Evolutionary conservation across 2,888 invertebrate genomes (phyloP), one percentile per base, ranked within the genome.

Genomic region (Temnothorax unifasciatus): DNA sequence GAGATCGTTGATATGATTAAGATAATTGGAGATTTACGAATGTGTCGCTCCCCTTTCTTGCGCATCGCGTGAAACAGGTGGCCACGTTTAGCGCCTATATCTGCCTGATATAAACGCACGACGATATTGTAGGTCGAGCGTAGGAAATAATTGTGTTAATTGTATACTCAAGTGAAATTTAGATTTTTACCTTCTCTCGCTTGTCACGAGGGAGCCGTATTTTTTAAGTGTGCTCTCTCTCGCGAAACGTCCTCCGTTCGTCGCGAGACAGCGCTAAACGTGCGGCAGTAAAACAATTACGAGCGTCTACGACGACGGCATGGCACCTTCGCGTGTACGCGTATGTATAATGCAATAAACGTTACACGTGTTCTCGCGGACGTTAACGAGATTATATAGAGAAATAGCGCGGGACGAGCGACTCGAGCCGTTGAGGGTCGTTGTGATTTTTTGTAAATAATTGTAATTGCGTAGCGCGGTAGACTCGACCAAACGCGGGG

Each of bases 361-460:
- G n/a, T 29, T 29, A 44, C 44, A 41, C 54, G 29, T 47, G 44
- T 71, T 25, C 38, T 59, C 38, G 69, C n/a, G 47, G 15, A 68
- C 68, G 34, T 59, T 41, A 41, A 71, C 41, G 79, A 79, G 73
- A 79, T 79, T 71, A 71, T 41, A 0, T 47, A 71, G 47, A 71
- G 5, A 69, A 44, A 13, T 57, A 34, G 4, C 13, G 34, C 15
- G 18, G 41, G 15, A 59, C 68, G 21, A 34, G 71, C 71, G 57
- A 69, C 57, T 57, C 54, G 57, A 34, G n/a, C 38, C 66, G 15
- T 38, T 38, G 25, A 66, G 82, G 38, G 85, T 74, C 73, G 84
- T 88, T 90, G 90, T 89, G 87, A 90, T 90, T 85, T 69, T 68
- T 90, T 90, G 90, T 90, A 89, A 79, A 90, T 90, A 90, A 84